Evolutionary conservation across 2,113 vertebrate genomes (phyloP), one percentile per base, ranked within the genome.

Genomic region (Burhinus bistriatus): DNA sequence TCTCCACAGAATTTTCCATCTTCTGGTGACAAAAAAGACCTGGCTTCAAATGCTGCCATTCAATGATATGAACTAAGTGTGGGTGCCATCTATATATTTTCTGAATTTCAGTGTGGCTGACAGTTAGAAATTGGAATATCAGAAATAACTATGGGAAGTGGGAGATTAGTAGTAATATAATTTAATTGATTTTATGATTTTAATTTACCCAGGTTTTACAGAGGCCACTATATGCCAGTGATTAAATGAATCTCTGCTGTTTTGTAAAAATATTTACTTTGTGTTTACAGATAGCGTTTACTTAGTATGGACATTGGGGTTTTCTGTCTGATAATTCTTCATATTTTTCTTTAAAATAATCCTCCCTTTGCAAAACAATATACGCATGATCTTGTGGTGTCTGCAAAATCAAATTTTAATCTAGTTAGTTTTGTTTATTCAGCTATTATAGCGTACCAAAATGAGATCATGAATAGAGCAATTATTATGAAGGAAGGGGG

Each of bases 291-390:
- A 36, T 52, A 81, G 21, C 15, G 2, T 51, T 93, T 73, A 64
- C 32, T 90, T 90, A 23, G 5, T 42, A 36, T 52, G 51, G 40
- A 34, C 75, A 26, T 14, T 27, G 19, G 45, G 22, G 42, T 4
- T 38, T 72, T 75, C 20, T 49, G 25, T 69, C 68, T 86, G 40
- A 11, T 89, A 75, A 87, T 17, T 55, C 49, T 58, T 92, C 29
- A 34, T 66, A 44, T 54, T 88, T 91, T 90, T 66, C 75, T 90
- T 94, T 73, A 88, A 93, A 93, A 76, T 52, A 91, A 57, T 83
- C 15, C 20, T 86, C 78, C 32, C 30, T 73, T 58, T 57, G 22
- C 55, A 80, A 69, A 89, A 51, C 17, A 93, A 55, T 38, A 20
- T 34, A 64, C 45, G 82, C 15, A 38, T 59, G 62, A 87, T 68